Conservation (phyloP, 2,797 vertebrate species). For the Zenarchopterus dispar region DNA sequence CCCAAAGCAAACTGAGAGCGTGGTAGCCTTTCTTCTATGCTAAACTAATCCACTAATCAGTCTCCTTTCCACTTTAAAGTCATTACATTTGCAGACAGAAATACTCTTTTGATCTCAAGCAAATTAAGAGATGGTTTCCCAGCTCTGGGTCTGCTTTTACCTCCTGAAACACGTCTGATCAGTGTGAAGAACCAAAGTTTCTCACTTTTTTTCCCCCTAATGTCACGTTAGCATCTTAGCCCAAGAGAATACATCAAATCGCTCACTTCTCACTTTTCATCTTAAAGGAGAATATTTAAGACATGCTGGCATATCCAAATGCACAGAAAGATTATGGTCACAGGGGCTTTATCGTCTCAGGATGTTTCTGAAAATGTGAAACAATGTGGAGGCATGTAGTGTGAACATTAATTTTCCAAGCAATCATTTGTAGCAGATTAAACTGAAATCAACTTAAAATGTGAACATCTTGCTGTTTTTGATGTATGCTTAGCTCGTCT, state of each 20-base stretch:
- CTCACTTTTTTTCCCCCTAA: not conserved
- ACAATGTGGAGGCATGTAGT: not conserved
- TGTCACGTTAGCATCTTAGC: slow-evolving; percentile 47
- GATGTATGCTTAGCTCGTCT: too few species aligned
- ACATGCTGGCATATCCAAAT: slow-evolving; percentile 11
- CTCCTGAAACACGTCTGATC: slow-evolving; percentile 38
- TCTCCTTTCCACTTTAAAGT: slow-evolving; percentile 45
- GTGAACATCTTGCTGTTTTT: too few species aligned
- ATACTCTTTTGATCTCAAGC: slow-evolving; percentile 35
- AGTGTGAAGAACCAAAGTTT: slow-evolving; percentile 9
- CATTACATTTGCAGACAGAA: slow-evolving; percentile 38
- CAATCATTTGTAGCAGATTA: too few species aligned
- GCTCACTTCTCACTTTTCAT: slow-evolving; percentile 27
- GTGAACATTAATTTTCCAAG: too few species aligned
- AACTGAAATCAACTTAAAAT: too few species aligned
- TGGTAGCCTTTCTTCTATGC: slow-evolving; percentile 33
- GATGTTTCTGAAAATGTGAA: not conserved
- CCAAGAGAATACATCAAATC: slow-evolving; percentile 27
- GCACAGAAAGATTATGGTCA: slow-evolving; percentile 15
- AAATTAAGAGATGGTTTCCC: slow-evolving; percentile 26
- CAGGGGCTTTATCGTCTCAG: not conserved
- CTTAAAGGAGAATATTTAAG: slow-evolving; percentile 2
- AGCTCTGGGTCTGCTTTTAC: slow-evolving; percentile 14
- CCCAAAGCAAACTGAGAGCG: slow-evolving; percentile 60
- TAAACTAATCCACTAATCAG: slow-evolving; percentile 34